These are phyloP conservation scores for Chloroceryle amazona DNA, from an alignment of 2,797 vertebrate genomes.

Conservation along the genomic window DNA sequence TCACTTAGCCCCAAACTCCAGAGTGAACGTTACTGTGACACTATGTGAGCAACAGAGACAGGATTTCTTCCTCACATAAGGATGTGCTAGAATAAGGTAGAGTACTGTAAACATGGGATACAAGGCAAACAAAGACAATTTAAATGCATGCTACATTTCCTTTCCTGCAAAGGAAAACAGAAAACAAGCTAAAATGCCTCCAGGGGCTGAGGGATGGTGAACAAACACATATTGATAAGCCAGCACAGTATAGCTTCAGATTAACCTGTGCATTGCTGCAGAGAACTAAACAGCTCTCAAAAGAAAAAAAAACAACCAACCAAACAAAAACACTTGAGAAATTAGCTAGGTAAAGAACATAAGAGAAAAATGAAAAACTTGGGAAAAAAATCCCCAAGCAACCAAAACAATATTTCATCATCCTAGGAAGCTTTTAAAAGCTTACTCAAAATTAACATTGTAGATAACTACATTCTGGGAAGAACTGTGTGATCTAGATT, in stretches of 20 bases:
- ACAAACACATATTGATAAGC: neutral
- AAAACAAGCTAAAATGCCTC: neutral
- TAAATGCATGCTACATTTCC: neutral
- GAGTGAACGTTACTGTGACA: neutral
- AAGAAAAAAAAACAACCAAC: neutral
- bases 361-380: neutral
- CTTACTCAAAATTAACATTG: neutral
- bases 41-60: neutral
- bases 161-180: neutral
- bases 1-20: neutral
- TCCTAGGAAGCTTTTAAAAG: neutral
- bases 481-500: neutral
- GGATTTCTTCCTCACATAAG: neutral
- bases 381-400: accelerated
- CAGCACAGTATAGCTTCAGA: accelerated
- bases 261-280: neutral
- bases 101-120: neutral
- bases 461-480: neutral
- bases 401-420: neutral
- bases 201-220: neutral
- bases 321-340: neutral
- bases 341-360: neutral
- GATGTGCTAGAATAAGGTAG: neutral
- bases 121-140: neutral
- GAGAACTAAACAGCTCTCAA: neutral